Base-by-base conservation (phyloP, 92 coral and sea anemone genomes). In the Epizoanthus ramosus region DNA sequence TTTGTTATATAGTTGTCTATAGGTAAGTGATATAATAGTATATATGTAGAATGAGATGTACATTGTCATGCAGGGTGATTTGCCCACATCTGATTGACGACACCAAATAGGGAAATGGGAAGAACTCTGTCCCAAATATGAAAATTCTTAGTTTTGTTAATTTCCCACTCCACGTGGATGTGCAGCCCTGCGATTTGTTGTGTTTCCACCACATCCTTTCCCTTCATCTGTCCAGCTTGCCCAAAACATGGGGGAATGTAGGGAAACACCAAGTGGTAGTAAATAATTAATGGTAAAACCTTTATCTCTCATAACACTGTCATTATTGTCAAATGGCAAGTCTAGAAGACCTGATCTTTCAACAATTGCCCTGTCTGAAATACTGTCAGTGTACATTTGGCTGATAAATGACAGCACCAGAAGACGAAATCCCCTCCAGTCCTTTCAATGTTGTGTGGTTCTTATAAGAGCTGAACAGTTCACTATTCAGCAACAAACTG, bases 81-180 rank as follows among this genome's bases (percentile, higher is more conserved):
- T 15, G 56, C 28, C 84, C 84, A 79, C 84, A 79, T 79, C 21
- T 79, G 84, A 64, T 79, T 79, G 12, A 79, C 84, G 12, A 79
- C 73, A 73, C 63, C 31, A 17, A 73, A 69, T 47, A 47, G 53
- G 53, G 53, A 47, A 47, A 47, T 47, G 6, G 53, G 74, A 35
- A 69, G 19, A 35, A 69, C 74, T 39, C 54, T 69, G 53, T 69
- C 56, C 74, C 74, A 69, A 21, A 69, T 33, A 69, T 39, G 74
- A 69, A 69, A 69, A 69, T 69, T 69, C 74, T 69, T 69, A 39
- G 39, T 69, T 39, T 69, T 69, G 54, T 69, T 69, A n/a, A 69
- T 69, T 35, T 56, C 74, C 47, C 74, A 39, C 18, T 69, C 74
- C 41, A 69, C 74, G 39, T 69, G 74, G 17, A 69, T 39, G 18